Base-by-base conservation (phyloP, 2,888 invertebrate species). In the Melanostoma mellinum region DNA sequence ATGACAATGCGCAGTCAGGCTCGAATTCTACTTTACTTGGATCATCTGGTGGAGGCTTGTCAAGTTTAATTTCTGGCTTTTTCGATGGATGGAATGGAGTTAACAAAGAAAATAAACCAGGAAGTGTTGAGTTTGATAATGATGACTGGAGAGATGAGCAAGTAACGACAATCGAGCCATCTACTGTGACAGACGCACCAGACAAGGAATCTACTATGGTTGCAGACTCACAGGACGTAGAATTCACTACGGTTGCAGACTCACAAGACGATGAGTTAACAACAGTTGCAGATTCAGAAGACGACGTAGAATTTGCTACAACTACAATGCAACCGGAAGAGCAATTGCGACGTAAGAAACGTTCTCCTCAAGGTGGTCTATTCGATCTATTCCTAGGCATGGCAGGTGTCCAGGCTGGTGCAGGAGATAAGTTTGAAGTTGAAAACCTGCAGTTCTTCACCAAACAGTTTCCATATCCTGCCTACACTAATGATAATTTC, bases 381-480 rank as follows among this genome's bases (percentile, higher is more conserved):
- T 77, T 90, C 0, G 88, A 89, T 55, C 48, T 90, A 8, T 53
- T 87, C 0, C 60, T 86, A 2, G 86, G 87, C 20, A 68, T 88
- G 0, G 86, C 76, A 4, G 78, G 85, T 9, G 85, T 84, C 0
- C 35, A 85, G 71, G 1, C n/a, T 46, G 0, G 40, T n/a, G 6
- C 60, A 0, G 85, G 85, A 4, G 85, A 85, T 1, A 79, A 68
- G 2, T 89, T 87, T 75, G 88, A 88, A 55, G 88, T 88, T 8
- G 89, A 91, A 6, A 89, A 92, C 8, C 92, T 94, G 92, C 92
- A 94, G 5, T 93, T 96, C 2, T 94, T 95, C 85, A 94, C 96
- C 0, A 97, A 97, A 89, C 95, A 97, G 87, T 94, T 95, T 89
- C 96, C 97, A 0, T 97, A 96, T 90, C 96, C 96, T 0, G 95